Conservation (phyloP, 35 echinoderm and acorn worm species). For the Ophiothrix spiculata region DNA sequence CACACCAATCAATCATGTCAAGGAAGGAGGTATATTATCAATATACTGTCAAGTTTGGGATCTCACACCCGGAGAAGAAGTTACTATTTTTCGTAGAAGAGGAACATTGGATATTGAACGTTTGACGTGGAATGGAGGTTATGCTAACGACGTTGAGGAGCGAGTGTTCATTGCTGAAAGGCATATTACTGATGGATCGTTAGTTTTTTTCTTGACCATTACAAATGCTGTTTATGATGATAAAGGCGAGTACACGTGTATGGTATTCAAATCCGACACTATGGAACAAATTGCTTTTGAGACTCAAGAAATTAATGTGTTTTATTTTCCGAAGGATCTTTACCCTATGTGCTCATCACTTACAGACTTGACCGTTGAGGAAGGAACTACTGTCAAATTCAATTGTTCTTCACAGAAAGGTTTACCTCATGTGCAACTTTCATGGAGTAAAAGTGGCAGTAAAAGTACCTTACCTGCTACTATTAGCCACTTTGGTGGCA, state of each 20-base stretch:
- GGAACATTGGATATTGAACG: neutral
- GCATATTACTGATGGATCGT: neutral
- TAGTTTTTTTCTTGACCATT: neutral
- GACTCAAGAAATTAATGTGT: neutral
- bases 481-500: too few relatives aligned
- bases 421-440: neutral
- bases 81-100: neutral
- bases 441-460: neutral
- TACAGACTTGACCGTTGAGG: neutral
- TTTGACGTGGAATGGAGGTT: neutral
- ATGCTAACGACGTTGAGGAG: neutral
- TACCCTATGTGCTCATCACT: neutral
- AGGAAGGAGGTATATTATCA: neutral
- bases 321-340: neutral
- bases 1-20: neutral
- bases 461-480: too few relatives aligned
- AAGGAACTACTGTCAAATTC: neutral
- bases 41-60: neutral
- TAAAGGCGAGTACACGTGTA: neutral
- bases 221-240: neutral
- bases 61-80: neutral
- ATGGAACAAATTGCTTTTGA: neutral
- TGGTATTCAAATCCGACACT: neutral
- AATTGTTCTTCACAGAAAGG: neutral
- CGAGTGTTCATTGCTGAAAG: neutral